A percentile compares a stretch with the other conserved stretches of the same genome.
Evolutionary conservation across 2,888 invertebrate genomes (phyloP).

Genomic region (Urechis unicinctus): DNA sequence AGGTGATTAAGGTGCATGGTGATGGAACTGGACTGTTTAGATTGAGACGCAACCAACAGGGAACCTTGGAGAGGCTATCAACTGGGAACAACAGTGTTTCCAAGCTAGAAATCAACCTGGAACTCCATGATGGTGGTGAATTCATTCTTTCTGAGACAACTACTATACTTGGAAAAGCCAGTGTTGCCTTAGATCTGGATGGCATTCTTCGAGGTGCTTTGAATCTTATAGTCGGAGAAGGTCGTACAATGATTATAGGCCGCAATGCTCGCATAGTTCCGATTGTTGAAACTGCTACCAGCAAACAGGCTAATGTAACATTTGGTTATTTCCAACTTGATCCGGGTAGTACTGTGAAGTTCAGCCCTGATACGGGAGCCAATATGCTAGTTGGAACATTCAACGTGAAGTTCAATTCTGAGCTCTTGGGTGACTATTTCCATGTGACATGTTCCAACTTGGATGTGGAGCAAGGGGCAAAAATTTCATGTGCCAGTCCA

Average conservation of each 20-base stretch:
- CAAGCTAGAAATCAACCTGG: constrained; percentile 29
- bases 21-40: constrained; percentile 32
- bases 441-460: constrained; percentile 24
- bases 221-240: constrained; percentile 21
- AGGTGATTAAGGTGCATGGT: constrained; percentile 27
- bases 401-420: constrained; percentile 26
- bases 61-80: constrained; percentile 25
- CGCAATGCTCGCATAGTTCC: constrained; percentile 27
- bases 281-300: constrained; percentile 19
- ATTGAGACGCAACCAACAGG: constrained; percentile 26
- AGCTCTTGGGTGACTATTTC: constrained; percentile 27
- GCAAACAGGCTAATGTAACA: constrained; percentile 20
- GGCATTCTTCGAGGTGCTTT: constrained; percentile 27
- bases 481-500: constrained; percentile 23
- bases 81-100: constrained; percentile 18
- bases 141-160: constrained; percentile 32
- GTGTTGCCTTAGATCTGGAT: constrained; percentile 28
- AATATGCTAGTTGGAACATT: constrained; percentile 25
- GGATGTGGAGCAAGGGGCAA: constrained; percentile 27
- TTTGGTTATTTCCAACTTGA: constrained; percentile 31
- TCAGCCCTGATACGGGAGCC: constrained; percentile 27
- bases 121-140: constrained; percentile 32
- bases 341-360: constrained; percentile 27
- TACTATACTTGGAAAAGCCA: constrained; percentile 26
- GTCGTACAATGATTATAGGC: constrained; percentile 29